A percentile compares a stretch with the other conserved stretches of the same genome.
Conservation (phyloP, 2,797 vertebrate species). For the Carcharodon carcharias region DNA sequence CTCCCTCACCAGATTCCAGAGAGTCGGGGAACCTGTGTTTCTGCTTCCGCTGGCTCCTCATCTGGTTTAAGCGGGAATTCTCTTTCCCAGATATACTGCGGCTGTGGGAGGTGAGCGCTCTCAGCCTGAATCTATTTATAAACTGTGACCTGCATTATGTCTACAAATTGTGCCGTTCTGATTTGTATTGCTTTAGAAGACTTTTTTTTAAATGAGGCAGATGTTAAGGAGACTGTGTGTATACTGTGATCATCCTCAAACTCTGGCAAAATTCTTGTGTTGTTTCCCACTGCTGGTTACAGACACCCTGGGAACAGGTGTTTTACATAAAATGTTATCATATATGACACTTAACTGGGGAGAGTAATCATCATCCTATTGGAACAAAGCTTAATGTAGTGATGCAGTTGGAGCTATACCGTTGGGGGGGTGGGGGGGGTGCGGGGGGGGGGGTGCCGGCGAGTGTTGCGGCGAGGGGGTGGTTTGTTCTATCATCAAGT, state of each 20-base stretch:
- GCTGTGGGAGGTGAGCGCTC: constrained; percentile 74
- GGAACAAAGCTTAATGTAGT: not conserved
- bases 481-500: too few relatives aligned
- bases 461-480: not conserved
- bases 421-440: too few relatives aligned
- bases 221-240: not conserved
- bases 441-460: too few relatives aligned
- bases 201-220: not conserved
- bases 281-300: not conserved
- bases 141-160: not conserved
- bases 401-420: not conserved
- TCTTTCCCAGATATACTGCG: constrained; percentile 77
- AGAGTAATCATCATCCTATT: not conserved
- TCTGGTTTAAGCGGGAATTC: constrained; percentile 90
- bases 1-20: constrained; percentile 67
- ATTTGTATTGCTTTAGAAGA: not conserved
- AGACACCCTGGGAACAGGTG: not conserved
- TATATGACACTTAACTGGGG: not conserved
- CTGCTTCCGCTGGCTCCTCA: constrained; percentile 88
- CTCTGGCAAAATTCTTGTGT: not conserved
- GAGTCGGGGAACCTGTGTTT: constrained; percentile 84
- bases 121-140: too few relatives aligned
- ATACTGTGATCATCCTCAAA: not conserved
- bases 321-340: not conserved
- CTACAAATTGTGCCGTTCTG: not conserved